Conservation (phyloP, 2,113 vertebrate genomes). For the Tyrannus savana region DNA sequence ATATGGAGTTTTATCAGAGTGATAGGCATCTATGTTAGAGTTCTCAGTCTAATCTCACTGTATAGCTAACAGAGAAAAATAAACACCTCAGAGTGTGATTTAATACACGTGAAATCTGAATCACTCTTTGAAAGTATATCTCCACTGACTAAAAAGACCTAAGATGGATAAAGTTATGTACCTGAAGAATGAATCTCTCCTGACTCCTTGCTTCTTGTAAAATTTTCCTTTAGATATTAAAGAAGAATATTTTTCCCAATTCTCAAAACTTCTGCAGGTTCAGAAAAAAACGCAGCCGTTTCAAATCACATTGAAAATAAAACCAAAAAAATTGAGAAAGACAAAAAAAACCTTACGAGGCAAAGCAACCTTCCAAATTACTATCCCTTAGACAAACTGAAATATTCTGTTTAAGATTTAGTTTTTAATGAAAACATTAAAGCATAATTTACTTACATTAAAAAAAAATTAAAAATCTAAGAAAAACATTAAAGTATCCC, state of each 20-base stretch:
- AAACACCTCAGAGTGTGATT: not conserved
- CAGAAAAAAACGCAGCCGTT: not conserved
- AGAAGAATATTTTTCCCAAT: not conserved
- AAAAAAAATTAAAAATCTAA: not conserved
- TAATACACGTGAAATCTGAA: not conserved
- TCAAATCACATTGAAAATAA: not conserved
- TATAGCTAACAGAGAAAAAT: not conserved
- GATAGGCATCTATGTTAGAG: not conserved
- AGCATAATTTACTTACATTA: not conserved
- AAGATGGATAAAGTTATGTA: not conserved
- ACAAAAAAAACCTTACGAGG: not conserved
- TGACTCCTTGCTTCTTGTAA: not conserved
- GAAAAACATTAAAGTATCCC: not conserved
- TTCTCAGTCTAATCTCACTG: not conserved
- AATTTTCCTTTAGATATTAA: not conserved
- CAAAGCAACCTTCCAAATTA: not conserved
- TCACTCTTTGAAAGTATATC: not conserved
- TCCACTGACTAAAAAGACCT: not conserved
- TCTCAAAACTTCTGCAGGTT: not conserved
- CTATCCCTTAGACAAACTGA: not conserved
- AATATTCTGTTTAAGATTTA: not conserved
- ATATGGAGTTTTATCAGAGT: not conserved
- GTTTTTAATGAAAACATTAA: not conserved
- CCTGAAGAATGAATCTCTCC: not conserved
- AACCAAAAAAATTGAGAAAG: not conserved